Conservation (phyloP, 2,113 vertebrate genomes). For the Proterorhinus semilunaris region DNA sequence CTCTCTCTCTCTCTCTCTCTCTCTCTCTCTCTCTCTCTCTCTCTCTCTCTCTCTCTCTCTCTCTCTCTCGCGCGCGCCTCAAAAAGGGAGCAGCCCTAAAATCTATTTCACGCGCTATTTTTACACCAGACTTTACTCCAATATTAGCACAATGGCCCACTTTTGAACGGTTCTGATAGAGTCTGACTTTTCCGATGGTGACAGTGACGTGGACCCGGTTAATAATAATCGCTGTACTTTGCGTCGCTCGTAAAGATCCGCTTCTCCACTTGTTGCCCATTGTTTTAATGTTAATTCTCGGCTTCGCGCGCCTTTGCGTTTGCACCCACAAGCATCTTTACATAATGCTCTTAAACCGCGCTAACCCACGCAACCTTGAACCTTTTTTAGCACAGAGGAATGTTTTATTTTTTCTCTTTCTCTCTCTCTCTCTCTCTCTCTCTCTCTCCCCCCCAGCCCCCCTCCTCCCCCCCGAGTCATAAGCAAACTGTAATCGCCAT, state of each 20-base stretch:
- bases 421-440: too few relatives aligned
- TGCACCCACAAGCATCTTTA: constrained; percentile 59
- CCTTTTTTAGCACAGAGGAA: constrained; percentile 24
- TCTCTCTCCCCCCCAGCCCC: too few relatives aligned
- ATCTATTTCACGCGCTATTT: constrained; percentile 83
- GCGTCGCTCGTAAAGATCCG: not conserved
- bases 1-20: not conserved
- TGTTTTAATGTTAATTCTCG: constrained; percentile 35
- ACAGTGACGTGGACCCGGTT: constrained; percentile 24
- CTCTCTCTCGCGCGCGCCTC: constrained; percentile 4
- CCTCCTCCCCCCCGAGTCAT: constrained; percentile 11
- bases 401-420: not conserved
- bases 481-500: constrained; percentile 72
- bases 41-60: not conserved
- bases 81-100: constrained; percentile 74
- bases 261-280: constrained; percentile 22
- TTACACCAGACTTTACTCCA: constrained; percentile 71
- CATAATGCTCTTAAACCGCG: constrained; percentile 51
- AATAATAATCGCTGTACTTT: not conserved
- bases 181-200: constrained; percentile 39
- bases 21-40: not conserved
- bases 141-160: constrained; percentile 79
- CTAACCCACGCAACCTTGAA: constrained; percentile 52
- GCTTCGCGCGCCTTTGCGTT: constrained; percentile 33
- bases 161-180: constrained; percentile 61